Evolutionary conservation across 1,140 invertebrate genomes (phyloP), one percentile per base, ranked within the genome.

Genomic region (Drosophila navojoa): DNA sequence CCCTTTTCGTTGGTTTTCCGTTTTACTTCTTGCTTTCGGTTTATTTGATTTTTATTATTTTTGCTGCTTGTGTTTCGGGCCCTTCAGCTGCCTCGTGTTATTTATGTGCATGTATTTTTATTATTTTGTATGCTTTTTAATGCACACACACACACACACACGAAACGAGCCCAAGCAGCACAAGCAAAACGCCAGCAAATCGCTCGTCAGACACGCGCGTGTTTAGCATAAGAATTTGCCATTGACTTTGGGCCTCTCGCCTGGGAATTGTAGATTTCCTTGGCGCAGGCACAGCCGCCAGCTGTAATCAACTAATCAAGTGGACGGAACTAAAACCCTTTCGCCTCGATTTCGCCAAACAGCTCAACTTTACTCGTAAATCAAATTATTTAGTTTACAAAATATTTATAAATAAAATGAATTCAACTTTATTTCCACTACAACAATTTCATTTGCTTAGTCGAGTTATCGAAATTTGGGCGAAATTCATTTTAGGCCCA

Each of bases 1-100:
- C 42, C 42, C 5, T 16, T 45, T 15, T 15, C 42, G 32, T 32
- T 32, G 32, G 5, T 10, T 45, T 44, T 13, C n/a, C n/a, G 2
- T 15, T n/a, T n/a, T 77, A 57, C 63, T 50, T 64, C 27, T 74
- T 74, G 22, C 19, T 22, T 22, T 22, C 19, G 54, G 52, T 79
- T 86, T 87, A 87, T 86, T 87, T 86, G 79, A 82, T 79, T 82
- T 89, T 82, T 87, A 82, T 87, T 45, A 45, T 45, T 38, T 87
- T 71, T 29, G 5, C n/a, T 16, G 29, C 27, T 66, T 70, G 53
- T 57, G 52, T 78, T 61, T 19, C 42, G 45, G 70, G 52, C 69
- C 61, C 13, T 19, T 42, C 16, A 49, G 22, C 50, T 55, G 60
- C 67, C 58, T 63, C 61, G 50, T 87, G 82, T 87, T 86, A 87